These are phyloP conservation scores for Scartelaos histophorus DNA, from an alignment of 2,113 vertebrate genomes.

Conservation along the genomic window DNA sequence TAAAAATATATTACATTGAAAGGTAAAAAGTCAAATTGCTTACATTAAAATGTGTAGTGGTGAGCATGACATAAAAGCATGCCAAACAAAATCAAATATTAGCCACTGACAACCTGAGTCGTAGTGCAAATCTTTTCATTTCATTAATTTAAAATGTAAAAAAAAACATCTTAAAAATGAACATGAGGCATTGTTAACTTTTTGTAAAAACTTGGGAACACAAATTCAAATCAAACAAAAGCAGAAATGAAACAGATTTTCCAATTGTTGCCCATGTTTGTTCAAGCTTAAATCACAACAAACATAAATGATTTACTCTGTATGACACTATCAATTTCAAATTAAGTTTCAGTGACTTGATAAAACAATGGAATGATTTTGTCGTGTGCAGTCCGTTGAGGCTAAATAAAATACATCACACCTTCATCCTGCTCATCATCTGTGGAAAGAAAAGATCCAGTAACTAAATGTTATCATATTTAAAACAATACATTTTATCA, in stretches of 20 bases:
- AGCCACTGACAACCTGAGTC: background rate
- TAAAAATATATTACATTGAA: conserved; percentile 46
- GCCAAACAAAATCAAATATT: background rate
- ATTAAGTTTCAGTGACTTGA: background rate
- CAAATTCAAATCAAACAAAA: background rate
- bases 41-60: background rate
- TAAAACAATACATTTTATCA: background rate
- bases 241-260: background rate
- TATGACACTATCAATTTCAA: background rate
- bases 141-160: no score
- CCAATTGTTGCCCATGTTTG: no score
- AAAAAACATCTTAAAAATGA: no score
- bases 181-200: no score
- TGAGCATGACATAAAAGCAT: background rate
- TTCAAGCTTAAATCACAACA: background rate
- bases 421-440: conserved; percentile 49
- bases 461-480: background rate
- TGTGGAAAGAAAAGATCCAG: background rate
- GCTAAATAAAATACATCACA: conserved; percentile 11
- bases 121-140: background rate
- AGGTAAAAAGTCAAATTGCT: background rate
- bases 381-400: background rate
- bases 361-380: background rate
- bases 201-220: background rate
- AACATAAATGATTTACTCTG: background rate